Evolutionary conservation across 2,797 vertebrate genomes (phyloP), one percentile per base, ranked within the genome.

Genomic region (Alcedo quadribrachys): DNA sequence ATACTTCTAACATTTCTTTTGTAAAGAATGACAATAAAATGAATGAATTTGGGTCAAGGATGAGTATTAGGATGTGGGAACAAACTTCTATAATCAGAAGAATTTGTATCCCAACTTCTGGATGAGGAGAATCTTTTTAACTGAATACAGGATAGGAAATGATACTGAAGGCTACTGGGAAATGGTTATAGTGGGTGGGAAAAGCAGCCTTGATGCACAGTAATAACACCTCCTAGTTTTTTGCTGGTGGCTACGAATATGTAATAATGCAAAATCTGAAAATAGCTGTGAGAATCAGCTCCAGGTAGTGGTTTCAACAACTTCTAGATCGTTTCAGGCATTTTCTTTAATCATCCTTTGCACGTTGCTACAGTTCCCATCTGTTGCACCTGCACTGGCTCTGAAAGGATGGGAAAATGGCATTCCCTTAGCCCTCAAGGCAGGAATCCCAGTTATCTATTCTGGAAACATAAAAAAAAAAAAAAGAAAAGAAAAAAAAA

Each of bases 311-410:
- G 81, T 91, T 95, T 93, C 50, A 92, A 48, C 92, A 81, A 79
- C 89, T 83, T 81, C 54, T 27, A 21, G 81, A 92, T 93, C 0
- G 66, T 96, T 95, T 91, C 73, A 67, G 94, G 93, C 76, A 12
- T 89, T 96, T 87, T 85, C 92, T 90, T 91, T 95, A 90, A 96
- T 94, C 89, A 78, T 79, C 67, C 60, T 82, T 27, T 92, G 91
- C 97, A 96, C 58, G 95, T 97, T 94, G 94, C 90, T 96, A 16
- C 97, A 94, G 84, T 96, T 96, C 79, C 81, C 30, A 2, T 77
- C 73, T 87, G 60, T 33, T 97, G 95, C 97, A 97, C 96, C 96
- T 97, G 97, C 94, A 63, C 92, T 94, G 96, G 84, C 91, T 90
- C 63, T 11, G 54, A 42, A 84, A 81, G 81, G 95, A n/a, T 96